Evolutionary conservation across 1,140 invertebrate species (phyloP), one percentile per base, ranked within the genome.

Genomic region (Dendrolimus kikuchii): DNA sequence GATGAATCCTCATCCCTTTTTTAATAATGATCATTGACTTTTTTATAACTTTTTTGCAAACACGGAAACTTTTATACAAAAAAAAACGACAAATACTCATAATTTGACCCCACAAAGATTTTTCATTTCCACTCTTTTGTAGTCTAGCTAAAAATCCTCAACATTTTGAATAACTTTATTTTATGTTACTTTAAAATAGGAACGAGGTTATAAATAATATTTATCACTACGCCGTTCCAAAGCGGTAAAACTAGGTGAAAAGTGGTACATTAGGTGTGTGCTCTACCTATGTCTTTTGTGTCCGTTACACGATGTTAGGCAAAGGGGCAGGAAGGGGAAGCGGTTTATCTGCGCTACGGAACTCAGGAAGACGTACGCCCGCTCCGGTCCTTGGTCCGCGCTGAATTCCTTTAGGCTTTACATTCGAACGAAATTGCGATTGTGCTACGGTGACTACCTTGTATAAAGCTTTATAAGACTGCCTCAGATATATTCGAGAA

Each of bases 301-400:
- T 70, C 68, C 67, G 67, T 69, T 72, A 77, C 71, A 74, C 69
- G 57, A 70, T 70, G 73, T 71, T 68, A 70, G 71, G 68, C 62
- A 77, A 76, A 71, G 67, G 68, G 73, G 69, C 76, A 74, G 78
- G 76, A 81, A 84, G 46, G 41, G 81, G 77, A 84, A 81, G 79
- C 79, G 74, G 79, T 84, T 84, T 84, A 84, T 84, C 81, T 82
- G 72, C 53, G 63, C 73, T 66, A 77, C 77, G 81, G 78, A 84
- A 81, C 71, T 71, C 72, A 73, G 77, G 77, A 77, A 79, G 73
- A 77, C 74, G 74, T 68, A 76, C 73, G 68, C 64, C 54, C 65
- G 54, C 67, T 62, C 62, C 62, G 56, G 62, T 60, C 58, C 60
- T 23, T 43, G 57, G 49, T 41, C 51, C 59, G 46, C 53, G 62